These are phyloP conservation scores for Syncerus caffer DNA, from an alignment of 2,797 vertebrate genomes.

Conservation along the genomic window DNA sequence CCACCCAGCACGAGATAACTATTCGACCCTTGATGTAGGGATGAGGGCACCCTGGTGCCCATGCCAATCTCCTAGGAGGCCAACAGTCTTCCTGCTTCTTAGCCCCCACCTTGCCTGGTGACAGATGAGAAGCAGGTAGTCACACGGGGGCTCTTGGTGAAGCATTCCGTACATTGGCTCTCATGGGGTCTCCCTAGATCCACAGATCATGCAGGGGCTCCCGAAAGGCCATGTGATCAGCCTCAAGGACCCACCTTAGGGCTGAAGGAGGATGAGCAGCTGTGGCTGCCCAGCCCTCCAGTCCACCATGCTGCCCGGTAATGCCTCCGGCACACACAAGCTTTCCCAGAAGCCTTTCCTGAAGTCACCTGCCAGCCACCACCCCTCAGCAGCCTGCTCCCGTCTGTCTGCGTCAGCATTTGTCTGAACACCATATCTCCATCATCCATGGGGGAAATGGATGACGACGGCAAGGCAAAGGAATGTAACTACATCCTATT, in stretches of 20 bases:
- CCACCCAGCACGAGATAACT: not conserved
- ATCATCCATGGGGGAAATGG: conserved; percentile 47
- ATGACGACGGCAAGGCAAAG: not conserved
- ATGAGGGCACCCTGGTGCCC: not conserved
- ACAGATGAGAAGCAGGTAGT: not conserved
- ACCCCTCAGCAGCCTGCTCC: not conserved
- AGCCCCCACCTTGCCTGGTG: not conserved
- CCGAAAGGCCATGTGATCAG: not conserved
- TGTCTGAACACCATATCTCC: conserved; percentile 45
- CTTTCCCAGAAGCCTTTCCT: not conserved
- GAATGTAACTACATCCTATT: conserved; percentile 59
- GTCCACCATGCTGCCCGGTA: rapidly evolving
- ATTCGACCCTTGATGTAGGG: not conserved
- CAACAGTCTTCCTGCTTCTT: not conserved
- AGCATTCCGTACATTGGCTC: not conserved
- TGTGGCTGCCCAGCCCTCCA: not conserved
- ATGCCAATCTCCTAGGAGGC: not conserved
- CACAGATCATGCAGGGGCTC: not conserved
- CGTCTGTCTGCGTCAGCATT: not conserved
- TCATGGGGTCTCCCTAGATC: not conserved
- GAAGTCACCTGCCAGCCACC: not conserved
- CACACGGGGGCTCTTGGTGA: not conserved
- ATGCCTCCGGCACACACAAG: rapidly evolving
- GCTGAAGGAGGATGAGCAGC: not conserved
- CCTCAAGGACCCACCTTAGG: not conserved